Evolutionary conservation across 2,113 vertebrate species (phyloP).

Genomic region (Tonatia bakeri): DNA sequence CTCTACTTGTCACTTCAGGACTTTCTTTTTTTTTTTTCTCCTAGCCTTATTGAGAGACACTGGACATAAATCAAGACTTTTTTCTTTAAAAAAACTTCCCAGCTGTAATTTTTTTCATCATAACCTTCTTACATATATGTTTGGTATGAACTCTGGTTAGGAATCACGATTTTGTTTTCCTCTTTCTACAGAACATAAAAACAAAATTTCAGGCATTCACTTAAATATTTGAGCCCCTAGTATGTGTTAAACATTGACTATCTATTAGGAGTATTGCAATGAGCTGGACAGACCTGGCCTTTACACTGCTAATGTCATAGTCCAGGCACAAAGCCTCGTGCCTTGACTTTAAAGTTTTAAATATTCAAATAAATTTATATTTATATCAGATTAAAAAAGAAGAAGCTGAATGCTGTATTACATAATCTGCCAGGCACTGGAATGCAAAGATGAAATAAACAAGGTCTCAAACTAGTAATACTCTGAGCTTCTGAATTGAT

Average conservation of each 20-base stretch:
- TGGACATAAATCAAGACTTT: background rate
- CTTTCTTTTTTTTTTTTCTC: background rate
- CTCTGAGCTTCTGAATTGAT: background rate
- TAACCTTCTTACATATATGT: background rate
- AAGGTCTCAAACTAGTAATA: background rate
- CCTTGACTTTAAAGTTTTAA: background rate
- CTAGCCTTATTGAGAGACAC: background rate
- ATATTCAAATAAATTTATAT: background rate
- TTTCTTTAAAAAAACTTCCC: background rate
- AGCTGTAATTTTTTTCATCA: background rate
- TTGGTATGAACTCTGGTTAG: background rate
- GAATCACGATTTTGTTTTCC: background rate
- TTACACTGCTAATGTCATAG: background rate
- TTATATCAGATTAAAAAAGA: background rate
- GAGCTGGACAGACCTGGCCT: background rate
- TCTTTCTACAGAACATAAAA: background rate
- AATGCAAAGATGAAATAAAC: background rate
- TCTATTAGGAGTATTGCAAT: background rate
- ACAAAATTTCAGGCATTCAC: background rate
- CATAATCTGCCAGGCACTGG: background rate
- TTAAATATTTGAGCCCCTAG: background rate
- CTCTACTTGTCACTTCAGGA: background rate
- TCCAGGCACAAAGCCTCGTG: background rate
- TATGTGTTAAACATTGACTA: background rate
- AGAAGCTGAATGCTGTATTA: background rate